Base-by-base conservation (phyloP, 2,888 invertebrate species). In the Drosophila stalkeri region DNA sequence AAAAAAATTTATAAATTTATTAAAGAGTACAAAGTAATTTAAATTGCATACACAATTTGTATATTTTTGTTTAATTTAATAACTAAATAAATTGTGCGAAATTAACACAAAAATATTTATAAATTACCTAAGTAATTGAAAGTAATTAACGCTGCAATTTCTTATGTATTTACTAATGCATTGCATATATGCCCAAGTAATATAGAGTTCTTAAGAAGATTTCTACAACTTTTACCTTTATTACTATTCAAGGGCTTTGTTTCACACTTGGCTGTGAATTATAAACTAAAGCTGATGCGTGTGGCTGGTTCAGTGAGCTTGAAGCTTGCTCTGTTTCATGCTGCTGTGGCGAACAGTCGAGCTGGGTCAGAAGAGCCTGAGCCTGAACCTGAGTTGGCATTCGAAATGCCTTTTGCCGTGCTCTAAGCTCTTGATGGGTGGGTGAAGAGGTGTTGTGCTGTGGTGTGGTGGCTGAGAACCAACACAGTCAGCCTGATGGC, bases 381-480 rank as follows among this genome's bases (percentile, higher is more conserved):
- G 66, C 69, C 64, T 62, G 64, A n/a, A n/a, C 41, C 31, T 18
- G 44, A 18, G 44, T 46, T 35, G 54, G 41, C 44, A 43, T 52
- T 39, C 39, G 44, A 31, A 60, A 63, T 52, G 72, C 46, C 56
- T 18, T 49, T 59, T 57, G 56, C 59, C 54, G n/a, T 37, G 54
- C n/a, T 37, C 57, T 77, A 77, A 77, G 80, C 77, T 64, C 52
- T 46, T 64, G 62, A 75, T 64, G 64, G 43, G 16, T 2, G n/a
- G 43, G 43, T 9, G 37, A 12, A 4, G 37, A 14, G 8, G 33
- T 4, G 37, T 14, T 4, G 37, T 14, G 33, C 0, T 1, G 35
- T 37, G 35, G 4, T 12, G 16, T 2, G 43, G 3, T 14, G 14
- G 43, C 7, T 7, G 12, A 18, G 44, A 20, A 20, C 20, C 20